Percentiles rank a stretch among this genome's conserved stretches.
phyloP scores from a whole-genome alignment of 2,888 invertebrate species.

The Acleris holmiana region DNA sequence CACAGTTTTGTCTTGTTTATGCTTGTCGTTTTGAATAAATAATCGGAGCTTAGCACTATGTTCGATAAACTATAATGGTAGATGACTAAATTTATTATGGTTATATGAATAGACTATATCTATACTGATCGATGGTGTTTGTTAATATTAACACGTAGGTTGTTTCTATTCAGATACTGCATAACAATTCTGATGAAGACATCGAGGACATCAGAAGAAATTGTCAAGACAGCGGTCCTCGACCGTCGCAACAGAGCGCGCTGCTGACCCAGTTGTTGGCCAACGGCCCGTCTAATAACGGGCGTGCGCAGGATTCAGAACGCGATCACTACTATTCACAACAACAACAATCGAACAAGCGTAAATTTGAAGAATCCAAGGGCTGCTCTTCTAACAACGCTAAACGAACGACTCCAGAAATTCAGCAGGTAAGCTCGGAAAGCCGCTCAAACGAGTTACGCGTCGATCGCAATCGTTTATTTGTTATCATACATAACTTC shows the following conservation, averaged over 20 bases:
- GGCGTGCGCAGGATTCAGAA: slow-evolving; percentile 60
- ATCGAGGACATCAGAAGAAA: slow-evolving; percentile 85
- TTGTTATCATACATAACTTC: too few species aligned
- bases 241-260: slow-evolving; percentile 76
- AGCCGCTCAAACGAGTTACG: too few species aligned
- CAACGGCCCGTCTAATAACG: slow-evolving; percentile 68
- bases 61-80: too few species aligned
- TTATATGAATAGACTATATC: too few species aligned
- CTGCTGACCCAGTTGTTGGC: slow-evolving; percentile 79
- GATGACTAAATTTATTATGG: too few species aligned
- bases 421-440: slow-evolving; percentile 67
- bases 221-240: slow-evolving; percentile 55
- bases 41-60: too few species aligned
- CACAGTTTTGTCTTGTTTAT: too few species aligned
- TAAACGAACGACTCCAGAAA: slow-evolving; percentile 80
- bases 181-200: slow-evolving; percentile 92
- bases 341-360: slow-evolving; percentile 53
- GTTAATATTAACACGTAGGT: too few species aligned
- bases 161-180: slow-evolving; percentile 86
- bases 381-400: slow-evolving; percentile 85
- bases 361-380: slow-evolving; percentile 83
- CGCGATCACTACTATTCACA: slow-evolving; percentile 66
- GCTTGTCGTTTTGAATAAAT: too few species aligned
- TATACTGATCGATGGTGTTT: too few species aligned
- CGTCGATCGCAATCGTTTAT: too few species aligned